Base-by-base conservation (phyloP, 1,140 invertebrate species). In the Anoplolepis gracilipes region DNA sequence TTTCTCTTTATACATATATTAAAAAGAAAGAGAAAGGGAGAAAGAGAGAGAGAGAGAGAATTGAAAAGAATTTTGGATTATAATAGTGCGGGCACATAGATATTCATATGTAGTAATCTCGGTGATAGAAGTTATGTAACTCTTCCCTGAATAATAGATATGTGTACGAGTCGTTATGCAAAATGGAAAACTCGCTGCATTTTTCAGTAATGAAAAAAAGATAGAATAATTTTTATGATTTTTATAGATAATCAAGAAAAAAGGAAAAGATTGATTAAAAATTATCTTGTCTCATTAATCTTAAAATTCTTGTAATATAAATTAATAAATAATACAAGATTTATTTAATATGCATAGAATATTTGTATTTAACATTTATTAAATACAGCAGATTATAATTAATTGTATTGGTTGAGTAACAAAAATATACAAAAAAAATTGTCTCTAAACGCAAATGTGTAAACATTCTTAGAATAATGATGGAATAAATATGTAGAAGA, bases 191-290 rank as follows among this genome's bases (percentile, higher is more conserved):
- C 11, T 36, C 7, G 42, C 8, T 65, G 30, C 30, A 3, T 65
- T n/a, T 10, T 75, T 57, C 53, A 36, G 22, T 28, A 13, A 16
- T 42, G 22, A 36, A 7, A 61, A n/a, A 25, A 62, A 46, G 39
- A 49, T 39, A 16, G 39, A 76, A 30, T 46, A 3, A 39, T 42
- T 78, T 65, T 78, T 6, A 65, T 25, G 61, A 62, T 25, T 67
- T 19, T 19, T 33, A 19, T 5, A 28, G 1, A 42, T 42, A 61
- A 61, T 0, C 16, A 13, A 16, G 30, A 22, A 42, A 25, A 77
- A 11, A 6, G 11, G 1, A 2, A 11, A 11, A 10, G 10, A 33
- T 19, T 55, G 1, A 57, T 55, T 36, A 19, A 30, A 28, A 49
- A 30, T 28, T 49, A 8, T 30, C 2, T 8, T 30, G 28, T 3